Conservation (phyloP, 2,113 vertebrate genomes). For the Microtus montanus region DNA sequence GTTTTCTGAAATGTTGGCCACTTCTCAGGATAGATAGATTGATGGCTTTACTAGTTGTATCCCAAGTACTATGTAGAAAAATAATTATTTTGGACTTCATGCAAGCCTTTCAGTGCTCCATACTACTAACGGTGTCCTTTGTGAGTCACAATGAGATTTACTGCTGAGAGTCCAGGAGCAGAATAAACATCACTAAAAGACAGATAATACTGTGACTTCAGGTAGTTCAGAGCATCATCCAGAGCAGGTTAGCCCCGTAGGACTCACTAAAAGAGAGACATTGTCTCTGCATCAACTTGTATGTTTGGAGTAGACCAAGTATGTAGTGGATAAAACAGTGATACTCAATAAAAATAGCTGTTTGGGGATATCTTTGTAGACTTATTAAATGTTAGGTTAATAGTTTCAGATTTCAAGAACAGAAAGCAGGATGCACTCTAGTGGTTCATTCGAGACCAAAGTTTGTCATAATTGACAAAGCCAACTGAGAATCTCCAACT, state of each 20-base stretch:
- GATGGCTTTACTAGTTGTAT: constrained; percentile 15
- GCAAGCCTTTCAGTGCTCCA: background rate
- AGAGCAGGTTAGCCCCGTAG: background rate
- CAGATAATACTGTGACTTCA: background rate
- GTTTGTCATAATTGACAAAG: background rate
- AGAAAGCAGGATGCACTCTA: background rate
- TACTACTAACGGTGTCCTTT: background rate
- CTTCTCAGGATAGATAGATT: constrained; percentile 11
- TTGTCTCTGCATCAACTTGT: background rate
- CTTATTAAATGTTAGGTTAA: background rate
- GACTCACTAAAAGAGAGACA: background rate
- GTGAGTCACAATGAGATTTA: background rate
- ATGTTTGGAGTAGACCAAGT: background rate
- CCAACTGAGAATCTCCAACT: background rate
- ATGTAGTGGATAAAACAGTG: background rate
- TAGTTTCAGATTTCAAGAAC: background rate
- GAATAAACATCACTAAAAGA: background rate
- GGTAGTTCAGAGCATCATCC: background rate
- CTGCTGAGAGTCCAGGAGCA: background rate
- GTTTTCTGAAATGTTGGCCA: constrained; percentile 22
- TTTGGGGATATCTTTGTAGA: background rate
- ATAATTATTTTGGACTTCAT: background rate
- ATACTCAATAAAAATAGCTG: background rate
- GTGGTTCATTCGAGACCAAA: background rate
- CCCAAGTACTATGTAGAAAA: constrained; percentile 32